phyloP scores from a whole-genome alignment of 2,888 invertebrate genomes.

The Ophion obscuratus region DNA sequence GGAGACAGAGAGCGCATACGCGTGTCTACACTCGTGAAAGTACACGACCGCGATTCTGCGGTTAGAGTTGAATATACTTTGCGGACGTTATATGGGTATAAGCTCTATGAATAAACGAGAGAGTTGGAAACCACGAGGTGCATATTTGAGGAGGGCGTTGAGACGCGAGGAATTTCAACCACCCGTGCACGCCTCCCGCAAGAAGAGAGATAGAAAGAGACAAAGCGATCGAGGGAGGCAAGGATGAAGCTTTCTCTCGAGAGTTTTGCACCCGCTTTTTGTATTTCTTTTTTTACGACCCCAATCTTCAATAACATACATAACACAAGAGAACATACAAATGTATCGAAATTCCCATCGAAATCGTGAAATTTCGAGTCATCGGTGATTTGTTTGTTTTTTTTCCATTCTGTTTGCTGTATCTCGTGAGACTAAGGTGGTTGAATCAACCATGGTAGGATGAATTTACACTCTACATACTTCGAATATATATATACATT shows the following conservation, averaged over 20 bases:
- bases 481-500: no score
- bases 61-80: constrained; percentile 64
- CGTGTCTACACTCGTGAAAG: constrained; percentile 56
- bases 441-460: not conserved
- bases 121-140: constrained; percentile 66
- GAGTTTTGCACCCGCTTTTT: constrained; percentile 35
- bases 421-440: not conserved
- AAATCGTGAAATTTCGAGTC: constrained; percentile 1
- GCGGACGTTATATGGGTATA: constrained; percentile 57
- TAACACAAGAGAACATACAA: not conserved
- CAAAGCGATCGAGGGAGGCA: not conserved
- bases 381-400: not conserved
- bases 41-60: constrained; percentile 64
- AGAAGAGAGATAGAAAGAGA: constrained; percentile 10
- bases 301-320: constrained; percentile 8
- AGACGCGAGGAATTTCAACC: constrained; percentile 63
- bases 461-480: not conserved
- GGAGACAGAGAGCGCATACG: not conserved
- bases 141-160: constrained; percentile 67
- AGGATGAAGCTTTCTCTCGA: constrained; percentile 28
- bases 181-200: constrained; percentile 3
- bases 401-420: not conserved
- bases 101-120: constrained; percentile 64
- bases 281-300: constrained; percentile 21
- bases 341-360: not conserved